These are phyloP conservation scores for Cetoscarus ocellatus DNA, from an alignment of 2,797 vertebrate genomes.

Conservation along the genomic window DNA sequence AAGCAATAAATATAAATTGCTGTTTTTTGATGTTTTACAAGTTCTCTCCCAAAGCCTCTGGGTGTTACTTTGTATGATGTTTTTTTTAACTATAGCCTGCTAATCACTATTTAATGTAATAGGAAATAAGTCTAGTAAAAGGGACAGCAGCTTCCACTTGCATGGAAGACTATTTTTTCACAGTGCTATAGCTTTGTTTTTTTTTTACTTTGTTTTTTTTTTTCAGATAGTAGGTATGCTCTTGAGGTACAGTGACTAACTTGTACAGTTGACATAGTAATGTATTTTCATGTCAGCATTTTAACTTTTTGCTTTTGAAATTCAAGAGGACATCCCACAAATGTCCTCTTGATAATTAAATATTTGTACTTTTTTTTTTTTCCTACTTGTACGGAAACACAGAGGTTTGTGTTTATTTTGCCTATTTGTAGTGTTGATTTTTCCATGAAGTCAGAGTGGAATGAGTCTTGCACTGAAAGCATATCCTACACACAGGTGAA, in stretches of 20 bases:
- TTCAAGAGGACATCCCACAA: constrained; percentile 54
- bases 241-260: constrained; percentile 82
- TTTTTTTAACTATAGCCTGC: constrained; percentile 78
- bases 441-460: constrained; percentile 75
- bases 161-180: constrained; percentile 82
- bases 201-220: constrained; percentile 63
- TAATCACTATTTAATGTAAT: constrained; percentile 88
- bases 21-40: constrained; percentile 71
- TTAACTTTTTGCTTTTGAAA: constrained; percentile 56
- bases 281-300: constrained; percentile 77
- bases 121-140: constrained; percentile 82
- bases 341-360: constrained; percentile 65
- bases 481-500: constrained; percentile 79
- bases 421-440: constrained; percentile 53
- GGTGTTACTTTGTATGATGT: constrained; percentile 73
- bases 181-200: constrained; percentile 71
- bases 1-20: constrained; percentile 83
- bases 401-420: constrained; percentile 56
- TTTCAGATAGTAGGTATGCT: constrained; percentile 74
- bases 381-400: constrained; percentile 58
- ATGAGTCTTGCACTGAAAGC: constrained; percentile 87
- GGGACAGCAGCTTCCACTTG: constrained; percentile 81
- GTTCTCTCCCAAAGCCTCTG: constrained; percentile 71
- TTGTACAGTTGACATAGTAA: constrained; percentile 82
- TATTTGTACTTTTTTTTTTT: constrained; percentile 59